phyloP scores from a whole-genome alignment of 2,113 vertebrate species.

The Hipposideros armiger region DNA sequence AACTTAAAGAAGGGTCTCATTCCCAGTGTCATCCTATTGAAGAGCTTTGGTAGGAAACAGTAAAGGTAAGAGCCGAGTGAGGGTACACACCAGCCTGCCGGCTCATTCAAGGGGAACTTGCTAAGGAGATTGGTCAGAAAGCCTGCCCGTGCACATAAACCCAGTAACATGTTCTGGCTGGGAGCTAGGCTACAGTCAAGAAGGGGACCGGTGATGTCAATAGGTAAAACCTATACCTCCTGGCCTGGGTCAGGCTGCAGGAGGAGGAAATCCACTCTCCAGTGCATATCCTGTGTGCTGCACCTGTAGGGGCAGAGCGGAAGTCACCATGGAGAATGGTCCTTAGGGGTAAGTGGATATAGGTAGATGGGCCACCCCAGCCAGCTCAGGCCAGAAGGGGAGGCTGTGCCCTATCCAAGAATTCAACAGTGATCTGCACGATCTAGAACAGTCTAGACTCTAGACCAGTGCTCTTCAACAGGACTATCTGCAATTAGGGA shows the following conservation, averaged over 20 bases:
- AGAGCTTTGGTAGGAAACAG: not conserved
- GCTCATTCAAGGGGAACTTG: not conserved
- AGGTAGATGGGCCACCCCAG: too few species aligned
- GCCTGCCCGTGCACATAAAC: not conserved
- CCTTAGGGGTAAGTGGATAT: not conserved
- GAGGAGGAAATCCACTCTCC: not conserved
- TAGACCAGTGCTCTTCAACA: not conserved
- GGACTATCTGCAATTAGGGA: not conserved
- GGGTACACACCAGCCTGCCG: not conserved
- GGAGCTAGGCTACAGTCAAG: not conserved
- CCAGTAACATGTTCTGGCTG: not conserved
- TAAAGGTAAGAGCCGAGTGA: not conserved
- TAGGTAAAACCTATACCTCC: not conserved
- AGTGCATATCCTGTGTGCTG: not conserved
- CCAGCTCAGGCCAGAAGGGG: not conserved
- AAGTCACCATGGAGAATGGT: not conserved
- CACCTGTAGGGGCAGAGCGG: not conserved
- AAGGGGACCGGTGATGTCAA: not conserved
- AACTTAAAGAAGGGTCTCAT: not conserved
- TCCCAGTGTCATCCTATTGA: not conserved
- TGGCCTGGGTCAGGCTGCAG: not conserved
- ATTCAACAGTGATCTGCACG: not conserved
- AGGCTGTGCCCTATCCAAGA: not conserved
- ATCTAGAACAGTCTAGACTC: not conserved
- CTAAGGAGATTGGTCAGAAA: not conserved